Conservation (phyloP, 2,113 vertebrate species). For the Ceratotherium simum region DNA sequence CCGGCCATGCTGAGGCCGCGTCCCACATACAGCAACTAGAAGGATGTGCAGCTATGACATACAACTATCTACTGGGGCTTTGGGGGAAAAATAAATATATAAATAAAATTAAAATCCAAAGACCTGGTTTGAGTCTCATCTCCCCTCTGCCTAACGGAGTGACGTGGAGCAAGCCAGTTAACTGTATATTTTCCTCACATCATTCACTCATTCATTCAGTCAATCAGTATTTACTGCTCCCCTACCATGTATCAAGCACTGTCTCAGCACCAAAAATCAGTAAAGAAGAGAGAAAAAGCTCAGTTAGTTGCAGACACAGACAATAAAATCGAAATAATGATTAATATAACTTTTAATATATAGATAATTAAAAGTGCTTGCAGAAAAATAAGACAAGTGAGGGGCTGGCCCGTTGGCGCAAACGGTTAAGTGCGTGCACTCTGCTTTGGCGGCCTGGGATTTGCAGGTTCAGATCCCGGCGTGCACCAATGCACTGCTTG, state of each 20-base stretch:
- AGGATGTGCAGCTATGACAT: no score
- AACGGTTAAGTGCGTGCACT: no score
- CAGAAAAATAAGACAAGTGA: not conserved
- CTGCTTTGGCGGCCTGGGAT: no score
- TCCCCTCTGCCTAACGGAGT: not conserved
- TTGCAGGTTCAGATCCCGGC: no score
- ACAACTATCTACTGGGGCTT: no score
- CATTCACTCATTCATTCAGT: not conserved
- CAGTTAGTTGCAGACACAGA: not conserved
- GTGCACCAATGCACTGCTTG: no score
- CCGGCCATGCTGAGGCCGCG: no score
- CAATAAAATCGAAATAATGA: not conserved
- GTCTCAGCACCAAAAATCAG: not conserved
- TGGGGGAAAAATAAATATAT: no score
- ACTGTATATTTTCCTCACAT: not conserved
- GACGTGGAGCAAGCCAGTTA: not conserved
- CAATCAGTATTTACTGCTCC: not conserved
- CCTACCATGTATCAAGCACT: not conserved
- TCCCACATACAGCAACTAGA: no score
- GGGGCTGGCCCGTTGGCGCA: no score
- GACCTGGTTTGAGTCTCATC: conserved; percentile 6
- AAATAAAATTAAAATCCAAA: conserved; percentile 11
- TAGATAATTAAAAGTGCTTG: not conserved
- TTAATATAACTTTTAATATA: not conserved
- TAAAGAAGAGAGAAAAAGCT: not conserved